phyloP scores from a whole-genome alignment of 2,113 vertebrate species.

The Lota lota region DNA sequence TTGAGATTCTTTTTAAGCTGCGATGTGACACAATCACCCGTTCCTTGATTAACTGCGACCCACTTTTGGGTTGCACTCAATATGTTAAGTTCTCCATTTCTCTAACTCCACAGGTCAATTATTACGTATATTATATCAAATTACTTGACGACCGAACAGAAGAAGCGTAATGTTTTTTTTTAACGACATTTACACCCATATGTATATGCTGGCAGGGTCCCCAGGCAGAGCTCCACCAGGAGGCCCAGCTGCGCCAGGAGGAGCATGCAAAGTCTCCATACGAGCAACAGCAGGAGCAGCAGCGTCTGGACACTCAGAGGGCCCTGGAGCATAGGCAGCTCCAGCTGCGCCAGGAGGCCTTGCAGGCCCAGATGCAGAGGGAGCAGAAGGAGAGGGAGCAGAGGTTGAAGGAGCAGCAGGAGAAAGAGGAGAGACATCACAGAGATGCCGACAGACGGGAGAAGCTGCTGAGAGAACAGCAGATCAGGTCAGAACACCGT shows the following conservation, averaged over 20 bases:
- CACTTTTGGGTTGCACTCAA: too few relatives aligned
- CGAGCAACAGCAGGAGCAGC: constrained; percentile 88
- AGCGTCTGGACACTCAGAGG: constrained; percentile 73
- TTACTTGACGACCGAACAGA: too few relatives aligned
- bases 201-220: constrained; percentile 25
- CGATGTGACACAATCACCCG: too few relatives aligned
- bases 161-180: not conserved
- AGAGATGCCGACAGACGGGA: constrained; percentile 72
- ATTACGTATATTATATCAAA: too few relatives aligned
- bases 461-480: constrained; percentile 58
- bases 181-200: not conserved
- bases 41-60: too few relatives aligned
- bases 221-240: constrained; percentile 27
- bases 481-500: constrained; percentile 58
- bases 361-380: constrained; percentile 76
- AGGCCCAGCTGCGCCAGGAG: constrained; percentile 25
- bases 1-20: too few relatives aligned
- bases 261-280: constrained; percentile 69
- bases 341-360: constrained; percentile 74
- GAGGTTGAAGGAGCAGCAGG: constrained; percentile 70
- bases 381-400: constrained; percentile 77
- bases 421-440: constrained; percentile 73
- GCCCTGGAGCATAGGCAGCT: constrained; percentile 76
- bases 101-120: too few relatives aligned
- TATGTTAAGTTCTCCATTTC: too few relatives aligned